These are phyloP conservation scores for Premnoplex brunnescens DNA, from an alignment of 2,797 vertebrate genomes.

Conservation along the genomic window DNA sequence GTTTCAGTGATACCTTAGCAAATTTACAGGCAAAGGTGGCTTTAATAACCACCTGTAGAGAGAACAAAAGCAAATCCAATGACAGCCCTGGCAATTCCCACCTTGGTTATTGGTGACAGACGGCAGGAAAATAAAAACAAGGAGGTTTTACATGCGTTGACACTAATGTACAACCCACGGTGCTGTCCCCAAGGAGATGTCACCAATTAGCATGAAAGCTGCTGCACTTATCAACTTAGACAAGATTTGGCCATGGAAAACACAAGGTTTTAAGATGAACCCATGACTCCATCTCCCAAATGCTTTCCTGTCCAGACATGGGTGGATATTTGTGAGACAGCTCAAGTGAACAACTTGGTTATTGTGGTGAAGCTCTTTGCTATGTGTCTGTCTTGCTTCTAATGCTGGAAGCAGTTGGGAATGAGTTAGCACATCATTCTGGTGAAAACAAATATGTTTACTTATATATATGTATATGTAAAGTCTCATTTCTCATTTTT, in stretches of 20 bases:
- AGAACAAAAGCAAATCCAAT: background rate
- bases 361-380: background rate
- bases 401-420: background rate
- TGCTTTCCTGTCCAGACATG: fast-evolving
- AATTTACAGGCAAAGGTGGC: background rate
- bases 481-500: background rate
- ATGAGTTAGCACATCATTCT: background rate
- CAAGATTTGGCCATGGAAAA: background rate
- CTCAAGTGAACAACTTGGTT: background rate
- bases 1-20: background rate
- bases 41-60: background rate
- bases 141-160: background rate
- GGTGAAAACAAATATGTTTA: background rate
- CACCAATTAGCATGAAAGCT: conserved; percentile 44
- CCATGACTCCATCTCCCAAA: background rate
- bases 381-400: fast-evolving
- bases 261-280: background rate
- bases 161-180: background rate
- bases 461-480: fast-evolving
- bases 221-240: background rate
- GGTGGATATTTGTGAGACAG: background rate
- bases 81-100: conserved; percentile 13
- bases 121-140: background rate
- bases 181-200: background rate
- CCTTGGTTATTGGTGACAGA: conserved; percentile 29